phyloP scores from a whole-genome alignment of 23 tunicate genomes.

The Styela clava region DNA sequence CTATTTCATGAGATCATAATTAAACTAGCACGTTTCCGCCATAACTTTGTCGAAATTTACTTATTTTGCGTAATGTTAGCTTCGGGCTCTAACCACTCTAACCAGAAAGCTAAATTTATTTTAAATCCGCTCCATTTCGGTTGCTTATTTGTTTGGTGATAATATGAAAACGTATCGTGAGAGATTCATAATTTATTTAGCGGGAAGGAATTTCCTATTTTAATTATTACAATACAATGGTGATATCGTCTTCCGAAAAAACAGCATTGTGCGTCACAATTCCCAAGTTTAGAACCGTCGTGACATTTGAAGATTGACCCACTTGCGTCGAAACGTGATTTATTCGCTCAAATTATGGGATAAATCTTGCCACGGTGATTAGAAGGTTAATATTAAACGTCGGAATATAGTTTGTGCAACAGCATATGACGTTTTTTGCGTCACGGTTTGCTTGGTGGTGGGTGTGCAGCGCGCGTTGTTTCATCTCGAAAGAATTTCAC shows the following conservation, averaged over 20 bases:
- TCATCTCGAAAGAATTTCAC: neutral
- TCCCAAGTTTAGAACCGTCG: conserved; percentile 1
- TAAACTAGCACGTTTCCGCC: too few relatives aligned
- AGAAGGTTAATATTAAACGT: conserved; percentile 1
- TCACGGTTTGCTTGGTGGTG: neutral
- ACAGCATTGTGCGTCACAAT: conserved; percentile 1
- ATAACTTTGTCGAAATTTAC: too few relatives aligned
- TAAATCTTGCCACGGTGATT: neutral
- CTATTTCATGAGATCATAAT: too few relatives aligned
- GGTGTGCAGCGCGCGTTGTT: conserved; percentile 4
- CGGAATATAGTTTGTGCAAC: neutral
- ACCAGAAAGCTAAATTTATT: too few relatives aligned
- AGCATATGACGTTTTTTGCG: neutral
- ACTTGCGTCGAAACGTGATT: too few relatives aligned
- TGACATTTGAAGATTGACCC: neutral
- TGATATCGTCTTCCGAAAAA: neutral
- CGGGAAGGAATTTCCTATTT: neutral
- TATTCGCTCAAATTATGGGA: too few relatives aligned
- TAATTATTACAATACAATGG: neutral
- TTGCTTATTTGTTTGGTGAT: too few relatives aligned
- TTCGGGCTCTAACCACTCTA: too few relatives aligned
- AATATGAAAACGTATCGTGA: too few relatives aligned
- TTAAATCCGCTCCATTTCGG: too few relatives aligned
- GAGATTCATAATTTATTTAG: neutral
- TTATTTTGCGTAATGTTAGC: too few relatives aligned